Evolutionary conservation across 2,888 invertebrate species (phyloP).

Genomic region (Melangyna quadrimaculata): DNA sequence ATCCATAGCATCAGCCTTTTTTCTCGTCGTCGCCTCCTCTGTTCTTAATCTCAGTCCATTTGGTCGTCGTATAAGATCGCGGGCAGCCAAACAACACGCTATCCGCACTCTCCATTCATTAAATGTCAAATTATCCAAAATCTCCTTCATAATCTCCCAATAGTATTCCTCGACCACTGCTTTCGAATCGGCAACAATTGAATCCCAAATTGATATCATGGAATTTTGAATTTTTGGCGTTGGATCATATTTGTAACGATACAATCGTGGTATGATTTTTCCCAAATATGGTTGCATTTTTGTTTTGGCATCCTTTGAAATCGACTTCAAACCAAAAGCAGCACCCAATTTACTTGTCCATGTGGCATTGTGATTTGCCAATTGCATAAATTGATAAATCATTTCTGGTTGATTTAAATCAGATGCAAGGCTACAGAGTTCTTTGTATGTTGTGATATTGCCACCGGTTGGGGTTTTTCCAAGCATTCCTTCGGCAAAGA

Average conservation of each 20-base stretch:
- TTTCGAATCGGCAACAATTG: slow-evolving; percentile 91
- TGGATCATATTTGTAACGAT: slow-evolving; percentile 93
- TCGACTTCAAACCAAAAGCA: slow-evolving; percentile 94
- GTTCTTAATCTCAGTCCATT: slow-evolving; percentile 79
- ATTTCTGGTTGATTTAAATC: slow-evolving; percentile 97
- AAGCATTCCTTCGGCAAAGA: slow-evolving; percentile 93
- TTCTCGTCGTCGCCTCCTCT: slow-evolving; percentile 74
- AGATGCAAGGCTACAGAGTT: slow-evolving; percentile 95
- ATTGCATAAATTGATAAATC: slow-evolving; percentile 96
- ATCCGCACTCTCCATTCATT: slow-evolving; percentile 94
- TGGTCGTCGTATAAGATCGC: slow-evolving; percentile 89
- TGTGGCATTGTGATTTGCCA: slow-evolving; percentile 95
- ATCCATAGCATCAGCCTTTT: slow-evolving; percentile 72
- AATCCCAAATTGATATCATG: slow-evolving; percentile 97
- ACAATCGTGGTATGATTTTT: slow-evolving; percentile 93
- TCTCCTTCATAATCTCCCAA: slow-evolving; percentile 85
- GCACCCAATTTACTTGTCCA: slow-evolving; percentile 97
- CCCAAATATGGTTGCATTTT: slow-evolving; percentile 91
- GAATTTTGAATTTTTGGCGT: slow-evolving; percentile 95
- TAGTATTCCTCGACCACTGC: slow-evolving; percentile 86
- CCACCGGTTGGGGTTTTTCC: slow-evolving; percentile 94
- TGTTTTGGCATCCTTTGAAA: slow-evolving; percentile 91
- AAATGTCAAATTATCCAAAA: slow-evolving; percentile 90
- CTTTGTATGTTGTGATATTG: slow-evolving; percentile 95
- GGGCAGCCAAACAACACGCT: slow-evolving; percentile 93